A percentile compares a stretch with the other conserved stretches of the same genome.
These are phyloP conservation scores for Blastobasis adustella DNA, from an alignment of 2,888 invertebrate genomes.

Conservation along the genomic window DNA sequence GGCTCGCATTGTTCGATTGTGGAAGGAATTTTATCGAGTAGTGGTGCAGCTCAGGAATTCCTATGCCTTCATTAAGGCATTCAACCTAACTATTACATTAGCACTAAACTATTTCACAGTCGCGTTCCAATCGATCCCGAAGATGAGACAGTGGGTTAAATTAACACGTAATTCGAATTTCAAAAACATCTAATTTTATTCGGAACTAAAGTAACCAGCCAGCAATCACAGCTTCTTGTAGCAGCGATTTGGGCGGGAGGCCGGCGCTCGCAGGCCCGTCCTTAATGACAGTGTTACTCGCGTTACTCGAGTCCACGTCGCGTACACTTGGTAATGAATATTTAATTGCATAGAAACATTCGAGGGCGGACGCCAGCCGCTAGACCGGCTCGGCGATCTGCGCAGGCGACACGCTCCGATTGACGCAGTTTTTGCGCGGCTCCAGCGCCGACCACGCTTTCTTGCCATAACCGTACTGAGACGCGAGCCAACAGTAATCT, in stretches of 20 bases:
- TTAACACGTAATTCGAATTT: too few relatives aligned
- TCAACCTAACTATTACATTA: too few relatives aligned
- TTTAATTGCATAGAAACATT: slow-evolving; percentile 65
- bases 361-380: slow-evolving; percentile 2
- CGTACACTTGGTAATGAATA: slow-evolving; percentile 57
- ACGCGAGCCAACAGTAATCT: too few relatives aligned
- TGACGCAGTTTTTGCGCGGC: slow-evolving; percentile 19
- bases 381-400: not conserved
- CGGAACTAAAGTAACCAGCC: slow-evolving; percentile 7
- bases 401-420: too few relatives aligned
- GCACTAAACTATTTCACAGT: too few relatives aligned
- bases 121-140: too few relatives aligned
- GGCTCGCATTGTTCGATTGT: slow-evolving; percentile 15
- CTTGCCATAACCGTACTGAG: too few relatives aligned
- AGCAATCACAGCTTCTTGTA: slow-evolving; percentile 18
- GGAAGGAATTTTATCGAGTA: too few relatives aligned
- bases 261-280: slow-evolving; percentile 29
- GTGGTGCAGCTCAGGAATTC: too few relatives aligned
- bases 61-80: too few relatives aligned
- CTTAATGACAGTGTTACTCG: slow-evolving; percentile 47
- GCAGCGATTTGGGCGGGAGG: slow-evolving; percentile 33
- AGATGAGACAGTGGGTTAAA: too few relatives aligned
- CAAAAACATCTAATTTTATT: too few relatives aligned
- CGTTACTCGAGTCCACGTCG: slow-evolving; percentile 28
- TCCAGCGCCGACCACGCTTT: slow-evolving; percentile 12